A percentile compares a stretch with the other conserved stretches of the same genome.
phyloP scores from a whole-genome alignment of 2,113 vertebrate genomes.

The Neoarius graeffei region DNA sequence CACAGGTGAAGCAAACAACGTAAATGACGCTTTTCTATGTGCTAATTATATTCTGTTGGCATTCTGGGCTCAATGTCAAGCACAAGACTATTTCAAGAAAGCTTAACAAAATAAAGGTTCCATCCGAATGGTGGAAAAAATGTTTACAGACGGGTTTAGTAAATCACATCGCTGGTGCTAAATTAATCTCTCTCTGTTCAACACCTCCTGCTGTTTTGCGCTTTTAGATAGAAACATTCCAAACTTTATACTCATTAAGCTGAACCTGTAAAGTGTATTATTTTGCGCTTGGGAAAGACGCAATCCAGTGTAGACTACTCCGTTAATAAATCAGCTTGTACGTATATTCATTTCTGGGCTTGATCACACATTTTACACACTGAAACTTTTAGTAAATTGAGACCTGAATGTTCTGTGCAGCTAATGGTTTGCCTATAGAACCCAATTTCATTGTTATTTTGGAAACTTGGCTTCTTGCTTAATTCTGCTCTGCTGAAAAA shows the following conservation, averaged over 20 bases:
- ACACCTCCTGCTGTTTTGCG: neutral
- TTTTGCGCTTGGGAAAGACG: neutral
- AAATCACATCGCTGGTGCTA: neutral
- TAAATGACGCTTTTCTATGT: neutral
- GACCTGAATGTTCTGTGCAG: neutral
- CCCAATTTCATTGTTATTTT: constrained; percentile 24
- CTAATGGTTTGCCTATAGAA: neutral
- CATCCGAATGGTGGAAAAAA: neutral
- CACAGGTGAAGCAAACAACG: neutral
- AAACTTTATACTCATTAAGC: neutral
- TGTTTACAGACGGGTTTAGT: neutral
- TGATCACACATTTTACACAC: neutral
- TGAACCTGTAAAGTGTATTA: neutral
- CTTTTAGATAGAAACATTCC: neutral
- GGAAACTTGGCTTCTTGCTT: neutral
- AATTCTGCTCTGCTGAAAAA: constrained; percentile 1
- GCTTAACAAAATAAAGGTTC: neutral
- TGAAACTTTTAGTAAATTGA: neutral
- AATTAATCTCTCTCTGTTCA: neutral
- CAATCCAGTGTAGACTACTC: neutral
- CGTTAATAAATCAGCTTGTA: neutral
- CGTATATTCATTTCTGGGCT: neutral
- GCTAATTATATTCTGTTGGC: neutral
- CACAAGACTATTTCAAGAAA: neutral
- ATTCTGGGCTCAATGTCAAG: neutral